A percentile compares a stretch with the other conserved stretches of the same genome.
Conservation (phyloP, 2,888 invertebrate genomes). For the Halictus quadricinctus region DNA sequence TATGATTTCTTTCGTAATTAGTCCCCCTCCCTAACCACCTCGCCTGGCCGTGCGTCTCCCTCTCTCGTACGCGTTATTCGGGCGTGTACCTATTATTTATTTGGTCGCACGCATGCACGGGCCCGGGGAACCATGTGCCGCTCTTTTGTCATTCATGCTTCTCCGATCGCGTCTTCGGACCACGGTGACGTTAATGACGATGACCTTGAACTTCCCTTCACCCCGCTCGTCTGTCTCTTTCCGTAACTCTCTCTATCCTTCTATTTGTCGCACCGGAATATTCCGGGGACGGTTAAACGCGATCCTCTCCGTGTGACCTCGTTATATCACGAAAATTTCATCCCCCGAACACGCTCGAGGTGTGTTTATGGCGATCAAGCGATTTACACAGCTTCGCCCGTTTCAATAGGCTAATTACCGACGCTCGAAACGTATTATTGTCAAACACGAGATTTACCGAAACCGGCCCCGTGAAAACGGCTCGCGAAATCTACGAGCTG, state of each 20-base stretch:
- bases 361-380: conserved; percentile 13
- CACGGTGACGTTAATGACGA: conserved; percentile 18
- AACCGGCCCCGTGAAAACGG: not conserved
- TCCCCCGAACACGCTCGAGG: not conserved
- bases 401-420: conserved; percentile 13
- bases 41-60: not conserved
- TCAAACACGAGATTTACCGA: conserved; percentile 1
- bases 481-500: conserved; percentile 19
- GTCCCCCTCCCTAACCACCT: conserved; percentile 48
- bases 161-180: conserved; percentile 18
- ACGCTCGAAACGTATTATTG: conserved; percentile 12
- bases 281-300: not conserved
- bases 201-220: conserved; percentile 38
- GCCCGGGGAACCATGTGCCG: conserved; percentile 58
- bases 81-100: conserved; percentile 70
- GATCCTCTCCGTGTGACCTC: not conserved
- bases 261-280: not conserved
- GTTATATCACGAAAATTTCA: not conserved
- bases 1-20: conserved; percentile 79
- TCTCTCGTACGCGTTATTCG: conserved; percentile 52
- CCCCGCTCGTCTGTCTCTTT: not conserved
- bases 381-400: conserved; percentile 3
- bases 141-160: conserved; percentile 31
- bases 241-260: conserved; percentile 1
- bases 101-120: conserved; percentile 69